A percentile compares a stretch with the other conserved stretches of the same genome.
phyloP scores from a whole-genome alignment of 2,888 invertebrate genomes.

The Azorinus chamasolen region DNA sequence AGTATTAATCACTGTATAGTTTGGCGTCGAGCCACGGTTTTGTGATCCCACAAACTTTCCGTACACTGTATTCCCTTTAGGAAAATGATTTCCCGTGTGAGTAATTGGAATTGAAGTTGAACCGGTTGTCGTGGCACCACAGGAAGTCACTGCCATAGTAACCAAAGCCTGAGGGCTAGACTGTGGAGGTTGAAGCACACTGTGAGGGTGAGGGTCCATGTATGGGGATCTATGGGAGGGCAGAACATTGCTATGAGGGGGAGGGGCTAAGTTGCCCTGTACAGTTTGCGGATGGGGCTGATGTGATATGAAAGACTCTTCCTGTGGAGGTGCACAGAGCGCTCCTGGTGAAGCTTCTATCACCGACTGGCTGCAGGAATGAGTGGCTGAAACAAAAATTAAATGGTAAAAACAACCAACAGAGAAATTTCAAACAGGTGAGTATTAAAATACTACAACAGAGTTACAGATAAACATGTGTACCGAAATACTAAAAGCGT shows the following conservation, averaged over 20 bases:
- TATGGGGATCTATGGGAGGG: constrained; percentile 35
- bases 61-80: constrained; percentile 59
- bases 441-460: too few species aligned
- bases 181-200: constrained; percentile 13
- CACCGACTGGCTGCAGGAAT: too few species aligned
- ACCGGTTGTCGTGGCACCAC: constrained; percentile 38
- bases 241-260: background rate
- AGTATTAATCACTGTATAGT: constrained; percentile 18
- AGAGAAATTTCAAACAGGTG: too few species aligned
- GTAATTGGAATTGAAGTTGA: constrained; percentile 57
- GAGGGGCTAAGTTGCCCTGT: constrained; percentile 2
- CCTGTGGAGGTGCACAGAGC: too few species aligned
- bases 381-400: too few species aligned
- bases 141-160: constrained; percentile 38
- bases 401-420: too few species aligned
- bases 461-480: too few species aligned
- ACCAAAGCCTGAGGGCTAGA: constrained; percentile 53
- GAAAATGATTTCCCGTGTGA: constrained; percentile 42
- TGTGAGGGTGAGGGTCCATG: constrained; percentile 41
- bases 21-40: constrained; percentile 35
- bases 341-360: too few species aligned
- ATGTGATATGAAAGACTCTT: background rate
- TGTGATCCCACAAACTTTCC: constrained; percentile 60
- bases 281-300: constrained; percentile 20
- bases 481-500: too few species aligned